A percentile compares a stretch with the other conserved stretches of the same genome.
phyloP scores from a whole-genome alignment of 2,113 vertebrate genomes.

The Hemibagrus wyckioides region DNA sequence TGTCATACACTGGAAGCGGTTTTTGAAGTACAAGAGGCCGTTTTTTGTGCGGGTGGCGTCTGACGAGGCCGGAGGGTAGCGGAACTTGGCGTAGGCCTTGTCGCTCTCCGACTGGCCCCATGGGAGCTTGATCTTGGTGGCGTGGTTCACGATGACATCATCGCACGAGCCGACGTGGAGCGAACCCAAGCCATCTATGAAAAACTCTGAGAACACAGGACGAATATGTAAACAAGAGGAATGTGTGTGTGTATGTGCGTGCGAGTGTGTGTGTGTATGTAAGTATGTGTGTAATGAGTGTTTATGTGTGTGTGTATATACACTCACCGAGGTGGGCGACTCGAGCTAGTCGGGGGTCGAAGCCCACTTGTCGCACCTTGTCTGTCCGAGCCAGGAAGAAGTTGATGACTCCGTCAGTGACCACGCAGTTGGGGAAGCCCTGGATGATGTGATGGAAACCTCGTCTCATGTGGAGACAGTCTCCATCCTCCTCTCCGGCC shows the following conservation, averaged over 20 bases:
- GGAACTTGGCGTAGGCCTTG: conserved; percentile 82
- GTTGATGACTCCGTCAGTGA: conserved; percentile 89
- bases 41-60: conserved; percentile 75
- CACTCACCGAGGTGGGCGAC: conserved; percentile 85
- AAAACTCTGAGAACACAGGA: conserved; percentile 80
- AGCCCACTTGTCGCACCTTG: conserved; percentile 86
- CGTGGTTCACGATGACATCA: conserved; percentile 86
- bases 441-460: conserved; percentile 84
- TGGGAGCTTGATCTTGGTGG: conserved; percentile 87
- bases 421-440: conserved; percentile 86
- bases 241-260: not conserved
- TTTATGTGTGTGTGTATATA: not conserved
- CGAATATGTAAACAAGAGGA: conserved; percentile 6
- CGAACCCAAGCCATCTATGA: conserved; percentile 87
- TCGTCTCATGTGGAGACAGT: conserved; percentile 80
- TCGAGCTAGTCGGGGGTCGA: conserved; percentile 83
- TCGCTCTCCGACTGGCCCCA: conserved; percentile 79
- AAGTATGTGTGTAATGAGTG: not conserved
- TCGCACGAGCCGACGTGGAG: conserved; percentile 92
- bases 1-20: conserved; percentile 88
- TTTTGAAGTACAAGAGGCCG: conserved; percentile 88
- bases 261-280: not conserved
- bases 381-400: conserved; percentile 89
- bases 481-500: conserved; percentile 79
- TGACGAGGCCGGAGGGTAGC: conserved; percentile 80